Evolutionary conservation across 1,140 invertebrate species (phyloP).

Genomic region (Trigoniulus corallinus): DNA sequence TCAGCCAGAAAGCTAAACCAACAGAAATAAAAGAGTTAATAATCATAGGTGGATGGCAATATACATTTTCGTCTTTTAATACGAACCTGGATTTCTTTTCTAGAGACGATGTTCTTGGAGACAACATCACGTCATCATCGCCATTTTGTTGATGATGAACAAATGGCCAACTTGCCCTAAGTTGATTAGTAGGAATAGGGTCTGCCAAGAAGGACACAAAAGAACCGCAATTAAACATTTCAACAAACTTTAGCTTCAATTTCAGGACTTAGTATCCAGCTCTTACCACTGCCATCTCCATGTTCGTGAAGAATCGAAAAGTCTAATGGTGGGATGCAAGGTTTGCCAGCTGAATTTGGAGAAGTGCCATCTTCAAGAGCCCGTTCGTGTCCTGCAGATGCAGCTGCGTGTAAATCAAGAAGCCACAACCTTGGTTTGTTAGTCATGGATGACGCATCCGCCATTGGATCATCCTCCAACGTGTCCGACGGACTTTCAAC

Average conservation of each 20-base stretch:
- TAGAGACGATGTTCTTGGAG: conserved; percentile 40
- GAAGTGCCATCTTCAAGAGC: no score
- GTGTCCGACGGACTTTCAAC: no score
- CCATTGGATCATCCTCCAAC: no score
- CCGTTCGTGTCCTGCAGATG: no score
- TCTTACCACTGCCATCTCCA: conserved; percentile 30
- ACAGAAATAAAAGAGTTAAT: background rate
- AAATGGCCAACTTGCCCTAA: conserved; percentile 18
- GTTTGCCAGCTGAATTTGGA: conserved; percentile 15
- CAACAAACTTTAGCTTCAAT: no score
- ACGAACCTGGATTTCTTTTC: conserved; percentile 26
- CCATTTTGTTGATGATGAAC: no score
- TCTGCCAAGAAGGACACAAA: conserved; percentile 17
- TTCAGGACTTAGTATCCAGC: conserved; percentile 23
- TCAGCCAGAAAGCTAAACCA: conserved; percentile 32
- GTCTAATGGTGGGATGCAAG: conserved; percentile 31
- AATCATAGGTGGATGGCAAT: background rate
- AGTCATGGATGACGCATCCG: no score
- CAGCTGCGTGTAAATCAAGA: no score
- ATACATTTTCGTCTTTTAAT: background rate
- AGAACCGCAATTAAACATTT: no score
- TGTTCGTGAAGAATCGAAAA: conserved; percentile 36
- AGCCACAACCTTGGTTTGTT: no score
- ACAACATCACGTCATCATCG: conserved; percentile 30
- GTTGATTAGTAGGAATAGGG: conserved; percentile 23